phyloP scores from a whole-genome alignment of 53 echinoderm and acorn worm genomes.

The Echinarachnius parma region DNA sequence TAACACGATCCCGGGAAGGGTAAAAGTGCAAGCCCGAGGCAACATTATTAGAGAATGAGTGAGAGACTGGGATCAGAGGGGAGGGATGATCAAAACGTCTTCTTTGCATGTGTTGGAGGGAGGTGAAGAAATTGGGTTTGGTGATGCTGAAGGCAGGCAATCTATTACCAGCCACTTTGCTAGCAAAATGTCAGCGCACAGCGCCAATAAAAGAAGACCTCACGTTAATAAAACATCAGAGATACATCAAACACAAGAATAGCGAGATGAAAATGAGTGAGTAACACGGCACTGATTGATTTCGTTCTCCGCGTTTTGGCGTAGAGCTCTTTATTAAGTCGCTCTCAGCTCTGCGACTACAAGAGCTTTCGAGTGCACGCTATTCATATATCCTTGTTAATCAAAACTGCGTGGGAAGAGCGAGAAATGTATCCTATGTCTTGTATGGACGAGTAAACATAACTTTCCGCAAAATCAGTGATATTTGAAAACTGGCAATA shows the following conservation, averaged over 20 bases:
- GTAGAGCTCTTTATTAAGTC: conserved; percentile 47
- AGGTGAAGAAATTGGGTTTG: conserved; percentile 36
- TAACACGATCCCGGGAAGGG: conserved; percentile 30
- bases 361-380: conserved; percentile 23
- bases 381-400: conserved; percentile 24
- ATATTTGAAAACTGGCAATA: conserved; percentile 44
- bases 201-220: conserved; percentile 46
- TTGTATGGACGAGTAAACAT: no score
- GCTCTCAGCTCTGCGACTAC: conserved; percentile 29
- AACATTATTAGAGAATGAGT: background rate
- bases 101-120: no score
- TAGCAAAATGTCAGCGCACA: conserved; percentile 36
- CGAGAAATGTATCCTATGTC: conserved; percentile 29
- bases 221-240: conserved; percentile 45
- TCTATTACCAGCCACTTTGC: conserved; percentile 50
- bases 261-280: conserved; percentile 50
- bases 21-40: conserved; percentile 40
- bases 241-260: conserved; percentile 51
- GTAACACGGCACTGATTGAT: conserved; percentile 44
- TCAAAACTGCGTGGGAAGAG: conserved; percentile 9
- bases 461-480: conserved; percentile 15
- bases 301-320: conserved; percentile 32
- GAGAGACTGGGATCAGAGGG: background rate
- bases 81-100: no score
- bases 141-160: conserved; percentile 30